These are phyloP conservation scores for Chionis minor DNA, from an alignment of 2,113 vertebrate species.

Conservation along the genomic window DNA sequence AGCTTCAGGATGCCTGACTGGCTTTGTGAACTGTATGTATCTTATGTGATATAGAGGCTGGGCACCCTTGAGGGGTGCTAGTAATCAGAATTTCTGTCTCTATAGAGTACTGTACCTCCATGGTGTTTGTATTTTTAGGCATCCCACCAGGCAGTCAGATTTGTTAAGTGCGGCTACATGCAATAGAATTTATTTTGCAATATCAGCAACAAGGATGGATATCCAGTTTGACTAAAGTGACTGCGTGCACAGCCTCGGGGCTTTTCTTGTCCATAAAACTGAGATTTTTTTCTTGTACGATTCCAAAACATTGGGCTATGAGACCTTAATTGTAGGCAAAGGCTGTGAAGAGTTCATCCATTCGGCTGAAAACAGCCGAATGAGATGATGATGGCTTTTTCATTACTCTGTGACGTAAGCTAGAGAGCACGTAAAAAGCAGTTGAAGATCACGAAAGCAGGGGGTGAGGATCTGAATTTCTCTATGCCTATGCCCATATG, in stretches of 20 bases:
- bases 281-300: not conserved
- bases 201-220: not conserved
- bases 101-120: not conserved
- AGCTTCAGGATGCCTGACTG: not conserved
- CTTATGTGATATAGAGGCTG: not conserved
- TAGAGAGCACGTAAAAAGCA: not conserved
- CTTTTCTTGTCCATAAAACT: not conserved
- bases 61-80: not conserved
- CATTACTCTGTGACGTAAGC: not conserved
- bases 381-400: not conserved
- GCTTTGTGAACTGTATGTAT: not conserved
- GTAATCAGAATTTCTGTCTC: not conserved
- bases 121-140: not conserved
- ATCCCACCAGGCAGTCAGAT: not conserved
- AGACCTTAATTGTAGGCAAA: not conserved
- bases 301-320: not conserved
- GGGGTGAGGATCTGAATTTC: not conserved
- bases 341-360: not conserved
- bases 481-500: not conserved
- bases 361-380: not conserved
- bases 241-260: not conserved
- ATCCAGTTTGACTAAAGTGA: not conserved
- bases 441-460: not conserved
- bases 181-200: not conserved
- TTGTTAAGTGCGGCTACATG: not conserved